These are phyloP conservation scores for Zaprionus tsacasi DNA, from an alignment of 1,140 invertebrate genomes.

Conservation along the genomic window DNA sequence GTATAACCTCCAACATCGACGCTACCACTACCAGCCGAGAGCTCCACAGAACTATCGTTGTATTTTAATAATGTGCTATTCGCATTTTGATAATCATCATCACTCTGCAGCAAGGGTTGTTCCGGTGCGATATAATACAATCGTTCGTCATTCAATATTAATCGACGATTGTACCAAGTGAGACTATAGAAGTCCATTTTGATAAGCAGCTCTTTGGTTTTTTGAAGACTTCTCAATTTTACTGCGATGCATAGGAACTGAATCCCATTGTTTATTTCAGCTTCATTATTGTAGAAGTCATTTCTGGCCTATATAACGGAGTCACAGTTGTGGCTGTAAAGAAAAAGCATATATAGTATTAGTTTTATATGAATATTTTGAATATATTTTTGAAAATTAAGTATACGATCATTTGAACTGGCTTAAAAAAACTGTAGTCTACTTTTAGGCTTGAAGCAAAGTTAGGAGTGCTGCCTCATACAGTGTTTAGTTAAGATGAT, in stretches of 20 bases:
- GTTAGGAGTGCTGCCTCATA: neutral
- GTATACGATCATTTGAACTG: too few species aligned
- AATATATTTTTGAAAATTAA: too few species aligned
- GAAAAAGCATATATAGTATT: constrained; percentile 1
- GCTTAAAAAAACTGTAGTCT: neutral
- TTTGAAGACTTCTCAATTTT: too few species aligned
- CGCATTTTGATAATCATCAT: constrained; percentile 60
- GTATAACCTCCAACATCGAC: neutral
- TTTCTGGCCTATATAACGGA: constrained; percentile 19
- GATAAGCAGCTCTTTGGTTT: too few species aligned
- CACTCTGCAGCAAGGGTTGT: constrained; percentile 53
- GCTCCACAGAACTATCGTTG: constrained; percentile 44
- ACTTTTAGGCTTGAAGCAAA: neutral
- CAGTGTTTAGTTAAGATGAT: neutral
- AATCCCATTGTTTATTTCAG: constrained; percentile 18
- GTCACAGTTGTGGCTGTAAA: constrained; percentile 36
- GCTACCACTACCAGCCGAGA: neutral
- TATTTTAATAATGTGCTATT: constrained; percentile 38
- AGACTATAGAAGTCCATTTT: constrained; percentile 63
- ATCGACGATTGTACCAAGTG: constrained; percentile 39
- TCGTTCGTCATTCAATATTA: constrained; percentile 45
- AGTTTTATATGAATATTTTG: too few species aligned
- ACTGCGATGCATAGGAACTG: constrained; percentile 1
- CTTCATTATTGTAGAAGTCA: constrained; percentile 19
- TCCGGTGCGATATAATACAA: constrained; percentile 67